phyloP scores from a whole-genome alignment of 2,888 invertebrate species.

The Labia minor region DNA sequence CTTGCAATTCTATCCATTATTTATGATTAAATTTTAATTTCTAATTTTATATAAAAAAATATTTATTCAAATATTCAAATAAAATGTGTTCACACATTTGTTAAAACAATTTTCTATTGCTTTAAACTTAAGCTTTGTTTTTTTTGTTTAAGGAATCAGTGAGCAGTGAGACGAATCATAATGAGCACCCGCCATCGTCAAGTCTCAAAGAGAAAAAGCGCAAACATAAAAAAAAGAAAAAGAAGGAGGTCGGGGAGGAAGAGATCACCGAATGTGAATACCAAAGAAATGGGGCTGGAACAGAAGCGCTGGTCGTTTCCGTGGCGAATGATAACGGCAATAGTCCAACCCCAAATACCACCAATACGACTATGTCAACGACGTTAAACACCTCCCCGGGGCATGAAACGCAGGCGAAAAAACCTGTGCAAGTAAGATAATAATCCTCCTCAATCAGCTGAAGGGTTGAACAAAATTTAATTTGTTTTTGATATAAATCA shows the following conservation, averaged over 20 bases:
- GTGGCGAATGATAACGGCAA: conserved; percentile 42
- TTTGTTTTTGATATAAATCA: background rate
- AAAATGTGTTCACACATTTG: no score
- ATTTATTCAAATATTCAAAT: no score
- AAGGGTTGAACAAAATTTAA: background rate
- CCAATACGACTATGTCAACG: conserved; percentile 30
- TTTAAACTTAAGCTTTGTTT: no score
- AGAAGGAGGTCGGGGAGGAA: conserved; percentile 40
- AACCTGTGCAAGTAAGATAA: conserved; percentile 28
- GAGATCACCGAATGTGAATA: conserved; percentile 27
- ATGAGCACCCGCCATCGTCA: conserved; percentile 47
- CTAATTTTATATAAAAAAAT: no score
- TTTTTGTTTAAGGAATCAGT: conserved; percentile 61
- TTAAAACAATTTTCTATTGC: no score
- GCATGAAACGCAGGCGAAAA: conserved; percentile 22
- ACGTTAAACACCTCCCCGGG: conserved; percentile 25
- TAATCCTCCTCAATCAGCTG: background rate
- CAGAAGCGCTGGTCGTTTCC: conserved; percentile 40
- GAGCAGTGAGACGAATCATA: conserved; percentile 72
- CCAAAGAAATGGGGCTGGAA: conserved; percentile 25
- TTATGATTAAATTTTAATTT: no score
- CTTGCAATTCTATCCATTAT: no score
- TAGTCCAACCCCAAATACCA: conserved; percentile 29
- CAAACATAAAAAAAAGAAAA: conserved; percentile 43
- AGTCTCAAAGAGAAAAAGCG: conserved; percentile 42